Conservation (phyloP, 2,797 vertebrate species). For the Decapterus maruadsi region DNA sequence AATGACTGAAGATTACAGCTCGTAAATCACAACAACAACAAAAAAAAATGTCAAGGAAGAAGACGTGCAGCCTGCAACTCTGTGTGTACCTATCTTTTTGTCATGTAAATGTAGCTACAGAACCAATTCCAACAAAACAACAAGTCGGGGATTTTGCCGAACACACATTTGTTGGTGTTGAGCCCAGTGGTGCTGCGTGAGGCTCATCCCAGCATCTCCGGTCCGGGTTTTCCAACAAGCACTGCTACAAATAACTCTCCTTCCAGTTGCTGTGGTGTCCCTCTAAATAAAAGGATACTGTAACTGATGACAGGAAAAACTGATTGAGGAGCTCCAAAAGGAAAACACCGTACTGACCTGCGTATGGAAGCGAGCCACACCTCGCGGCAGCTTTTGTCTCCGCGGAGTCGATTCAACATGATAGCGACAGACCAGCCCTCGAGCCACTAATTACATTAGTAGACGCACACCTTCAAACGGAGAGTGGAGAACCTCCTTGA, state of each 20-base stretch:
- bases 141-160: conserved; percentile 4
- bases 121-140: background rate
- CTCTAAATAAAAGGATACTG: conserved; percentile 84
- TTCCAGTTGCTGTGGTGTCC: conserved; percentile 84
- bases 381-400: conserved; percentile 23
- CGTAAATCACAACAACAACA: conserved; percentile 14
- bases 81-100: background rate
- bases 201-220: conserved; percentile 59
- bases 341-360: conserved; percentile 70
- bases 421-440: background rate
- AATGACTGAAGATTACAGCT: conserved; percentile 37
- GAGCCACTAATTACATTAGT: conserved; percentile 12
- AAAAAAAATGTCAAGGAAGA: conserved; percentile 10
- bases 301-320: conserved; percentile 81
- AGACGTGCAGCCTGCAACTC: conserved; percentile 10
- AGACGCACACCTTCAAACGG: conserved; percentile 11
- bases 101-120: conserved; percentile 1
- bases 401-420: conserved; percentile 10
- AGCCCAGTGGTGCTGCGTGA: conserved; percentile 15
- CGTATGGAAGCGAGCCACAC: conserved; percentile 47
- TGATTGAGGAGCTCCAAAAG: conserved; percentile 80
- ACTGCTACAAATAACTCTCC: conserved; percentile 82
- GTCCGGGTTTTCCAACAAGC: conserved; percentile 79
- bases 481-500: background rate
- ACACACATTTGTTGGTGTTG: conserved; percentile 4